Conservation (phyloP, 2,797 vertebrate genomes). For the Mormyrus proboscirostris region DNA sequence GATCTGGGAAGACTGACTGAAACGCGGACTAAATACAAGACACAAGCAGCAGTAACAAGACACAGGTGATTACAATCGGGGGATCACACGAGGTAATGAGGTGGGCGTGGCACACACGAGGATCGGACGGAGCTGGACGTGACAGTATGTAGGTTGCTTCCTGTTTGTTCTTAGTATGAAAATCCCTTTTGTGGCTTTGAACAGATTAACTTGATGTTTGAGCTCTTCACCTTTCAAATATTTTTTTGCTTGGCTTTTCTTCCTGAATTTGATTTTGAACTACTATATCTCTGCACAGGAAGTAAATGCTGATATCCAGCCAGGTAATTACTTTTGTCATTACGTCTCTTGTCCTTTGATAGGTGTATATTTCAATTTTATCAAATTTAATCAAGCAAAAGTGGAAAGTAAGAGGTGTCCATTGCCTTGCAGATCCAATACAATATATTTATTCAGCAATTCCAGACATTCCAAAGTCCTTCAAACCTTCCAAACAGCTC, state of each 20-base stretch:
- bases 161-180: neutral
- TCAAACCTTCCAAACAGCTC: constrained; percentile 50
- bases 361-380: neutral
- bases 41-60: no score
- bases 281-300: constrained; percentile 69
- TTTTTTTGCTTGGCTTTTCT: constrained; percentile 12
- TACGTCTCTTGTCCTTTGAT: constrained; percentile 14
- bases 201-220: neutral
- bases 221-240: neutral
- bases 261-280: constrained; percentile 38
- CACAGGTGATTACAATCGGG: no score
- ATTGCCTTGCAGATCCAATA: constrained; percentile 62
- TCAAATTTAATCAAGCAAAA: neutral
- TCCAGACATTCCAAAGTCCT: constrained; percentile 65
- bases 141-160: neutral
- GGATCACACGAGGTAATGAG: no score
- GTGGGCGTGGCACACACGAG: no score
- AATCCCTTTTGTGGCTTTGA: neutral
- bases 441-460: constrained; percentile 65
- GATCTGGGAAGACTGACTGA: no score
- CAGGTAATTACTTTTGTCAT: constrained; percentile 64
- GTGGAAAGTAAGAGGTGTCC: constrained; percentile 20
- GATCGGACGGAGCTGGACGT: no score
- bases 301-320: constrained; percentile 62
- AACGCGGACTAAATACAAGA: no score